Evolutionary conservation across 2,113 vertebrate species (phyloP).

Genomic region (Ochotona princeps): DNA sequence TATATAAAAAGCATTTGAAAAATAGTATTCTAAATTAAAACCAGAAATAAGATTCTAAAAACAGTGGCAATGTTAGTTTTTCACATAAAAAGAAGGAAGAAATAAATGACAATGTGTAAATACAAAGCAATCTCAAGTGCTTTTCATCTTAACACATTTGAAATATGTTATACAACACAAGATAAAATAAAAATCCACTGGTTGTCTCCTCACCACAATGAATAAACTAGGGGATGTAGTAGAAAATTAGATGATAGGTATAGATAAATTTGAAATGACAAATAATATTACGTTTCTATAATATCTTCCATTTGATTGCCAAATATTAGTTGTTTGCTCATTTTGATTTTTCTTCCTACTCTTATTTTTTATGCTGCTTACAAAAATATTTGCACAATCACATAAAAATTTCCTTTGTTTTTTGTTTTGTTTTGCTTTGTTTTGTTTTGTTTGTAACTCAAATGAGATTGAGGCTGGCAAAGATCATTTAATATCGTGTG

Average conservation of each 20-base stretch:
- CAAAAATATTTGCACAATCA: not conserved
- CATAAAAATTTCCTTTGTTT: not conserved
- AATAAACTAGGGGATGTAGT: not conserved
- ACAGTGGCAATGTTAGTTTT: not conserved
- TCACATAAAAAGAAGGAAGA: not conserved
- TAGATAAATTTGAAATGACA: not conserved
- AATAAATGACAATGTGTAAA: not conserved
- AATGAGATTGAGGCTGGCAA: not conserved
- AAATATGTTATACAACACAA: not conserved
- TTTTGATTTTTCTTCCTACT: not conserved
- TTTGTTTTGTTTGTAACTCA: not conserved
- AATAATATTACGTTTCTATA: not conserved
- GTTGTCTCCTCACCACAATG: not conserved
- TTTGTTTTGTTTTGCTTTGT: no score
- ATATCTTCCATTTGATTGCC: not conserved
- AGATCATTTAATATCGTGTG: not conserved
- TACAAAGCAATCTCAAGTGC: not conserved
- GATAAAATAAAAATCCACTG: not conserved
- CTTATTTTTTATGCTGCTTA: not conserved
- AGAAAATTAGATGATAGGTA: not conserved
- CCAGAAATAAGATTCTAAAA: not conserved
- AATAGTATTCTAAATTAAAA: constrained; percentile 24
- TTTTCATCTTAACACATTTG: constrained; percentile 8
- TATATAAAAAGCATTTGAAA: constrained; percentile 15
- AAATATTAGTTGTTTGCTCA: not conserved